These are phyloP conservation scores for Anas platyrhynchos DNA, from an alignment of 2,113 vertebrate genomes.

Conservation along the genomic window DNA sequence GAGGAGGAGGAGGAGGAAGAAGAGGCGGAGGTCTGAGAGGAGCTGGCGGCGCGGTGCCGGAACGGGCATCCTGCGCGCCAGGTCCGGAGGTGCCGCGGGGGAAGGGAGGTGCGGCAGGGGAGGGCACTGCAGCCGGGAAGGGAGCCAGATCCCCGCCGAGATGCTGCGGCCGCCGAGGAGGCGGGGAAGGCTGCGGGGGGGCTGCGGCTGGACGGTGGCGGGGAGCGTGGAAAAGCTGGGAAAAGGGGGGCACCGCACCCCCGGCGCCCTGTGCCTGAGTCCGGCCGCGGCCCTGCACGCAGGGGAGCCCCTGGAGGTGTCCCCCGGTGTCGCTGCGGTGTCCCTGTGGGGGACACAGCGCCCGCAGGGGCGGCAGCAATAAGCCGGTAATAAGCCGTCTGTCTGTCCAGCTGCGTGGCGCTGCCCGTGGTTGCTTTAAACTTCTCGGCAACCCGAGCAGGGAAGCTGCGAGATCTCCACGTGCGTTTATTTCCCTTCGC, in stretches of 20 bases:
- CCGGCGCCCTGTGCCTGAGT: no score
- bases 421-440: neutral
- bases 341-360: neutral
- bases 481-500: neutral
- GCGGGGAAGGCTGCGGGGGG: neutral
- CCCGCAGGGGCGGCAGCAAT: accelerated
- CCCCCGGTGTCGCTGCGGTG: neutral
- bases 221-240: neutral
- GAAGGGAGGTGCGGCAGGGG: constrained; percentile 35
- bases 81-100: constrained; percentile 1
- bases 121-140: constrained; percentile 52
- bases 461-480: neutral
- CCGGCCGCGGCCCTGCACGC: accelerated
- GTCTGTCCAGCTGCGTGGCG: accelerated
- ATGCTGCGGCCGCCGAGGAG: neutral
- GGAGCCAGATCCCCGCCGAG: constrained; percentile 17
- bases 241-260: neutral
- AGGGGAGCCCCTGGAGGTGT: no score
- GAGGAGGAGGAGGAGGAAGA: neutral
- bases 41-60: neutral
- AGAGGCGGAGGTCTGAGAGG: neutral
- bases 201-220: neutral
- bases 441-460: neutral
- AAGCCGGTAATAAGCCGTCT: accelerated
- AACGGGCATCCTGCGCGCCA: neutral